Base-by-base conservation (phyloP, 2,888 invertebrate genomes). In the Hemistola chrysoprasaria region DNA sequence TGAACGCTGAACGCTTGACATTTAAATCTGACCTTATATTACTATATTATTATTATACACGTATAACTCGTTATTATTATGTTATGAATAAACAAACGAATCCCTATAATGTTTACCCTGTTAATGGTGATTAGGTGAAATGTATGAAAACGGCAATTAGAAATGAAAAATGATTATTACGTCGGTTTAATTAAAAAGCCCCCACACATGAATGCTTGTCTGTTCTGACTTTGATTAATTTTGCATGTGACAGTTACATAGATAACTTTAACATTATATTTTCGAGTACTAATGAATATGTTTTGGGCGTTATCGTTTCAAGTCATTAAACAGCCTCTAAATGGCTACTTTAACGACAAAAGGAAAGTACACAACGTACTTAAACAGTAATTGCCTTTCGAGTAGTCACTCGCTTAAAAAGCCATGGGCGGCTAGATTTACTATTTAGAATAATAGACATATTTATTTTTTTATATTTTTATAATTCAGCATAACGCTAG, bases 111-210 rank as follows among this genome's bases (percentile, higher is more conserved):
- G 30, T 46, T 46, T 42, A 31, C 43, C 39, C 38, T 65, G 67
- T 72, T 78, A 80, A 83, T 67, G 71, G 69, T 85, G 80, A 86
- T 86, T 83, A 82, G 78, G 69, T 72, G 72, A 74, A 83, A 80
- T 70, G 72, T 61, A 75, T 71, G 72, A 69, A 77, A 80, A 79
- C 71, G 74, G 76, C 84, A 81, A 86, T 87, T 86, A 83, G 69
- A 79, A 71, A 81, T 88, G 88, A 88, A 87, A 85, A 88, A 88
- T 87, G 85, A 85, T 84, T 71, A 82, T 80, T 81, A 76, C 73
- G 56, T 53, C 52, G 71, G 68, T 68, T 71, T 88, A 86, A 88
- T 88, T 88, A 88, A 88, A 88, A 86, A 74, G 71, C 73, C 70
- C 74, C 68, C 76, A 74, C 70, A 65, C 50, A 51, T 55, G 62